A percentile compares a stretch with the other conserved stretches of the same genome.
phyloP scores from a whole-genome alignment of 2,888 invertebrate species.

The Pimpla rufipes region DNA sequence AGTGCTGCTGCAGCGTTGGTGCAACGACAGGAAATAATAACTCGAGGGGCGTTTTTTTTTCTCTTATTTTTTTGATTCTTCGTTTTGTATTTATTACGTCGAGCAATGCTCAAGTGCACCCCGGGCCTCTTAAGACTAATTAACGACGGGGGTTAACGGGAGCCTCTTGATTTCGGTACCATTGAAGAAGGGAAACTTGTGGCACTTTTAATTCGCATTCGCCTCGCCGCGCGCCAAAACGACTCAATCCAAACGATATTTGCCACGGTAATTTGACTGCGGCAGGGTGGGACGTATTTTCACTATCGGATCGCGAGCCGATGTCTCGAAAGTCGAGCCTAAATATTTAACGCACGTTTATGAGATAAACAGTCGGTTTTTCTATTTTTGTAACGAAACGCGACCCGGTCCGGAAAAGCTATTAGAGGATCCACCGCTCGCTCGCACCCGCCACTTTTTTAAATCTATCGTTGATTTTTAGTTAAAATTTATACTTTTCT shows the following conservation, averaged over 20 bases:
- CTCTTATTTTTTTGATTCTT: constrained; percentile 30
- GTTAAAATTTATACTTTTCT: constrained; percentile 39
- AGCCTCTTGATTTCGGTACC: constrained; percentile 1
- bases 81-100: constrained; percentile 53
- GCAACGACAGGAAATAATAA: constrained; percentile 57
- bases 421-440: constrained; percentile 6
- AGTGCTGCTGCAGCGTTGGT: neutral
- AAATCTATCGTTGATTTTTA: constrained; percentile 34
- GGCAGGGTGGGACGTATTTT: neutral
- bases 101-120: neutral
- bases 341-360: constrained; percentile 10
- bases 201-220: neutral
- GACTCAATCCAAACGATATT: too few species aligned
- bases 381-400: constrained; percentile 38
- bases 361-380: constrained; percentile 1
- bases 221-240: neutral
- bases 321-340: neutral
- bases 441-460: constrained; percentile 11
- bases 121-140: neutral
- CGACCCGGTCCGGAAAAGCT: neutral
- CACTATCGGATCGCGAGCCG: neutral
- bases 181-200: neutral
- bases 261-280: neutral
- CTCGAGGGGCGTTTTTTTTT: constrained; percentile 36
- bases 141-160: neutral